Evolutionary conservation across 2,888 invertebrate genomes (phyloP).

Genomic region (Meteorus cinctellus): DNA sequence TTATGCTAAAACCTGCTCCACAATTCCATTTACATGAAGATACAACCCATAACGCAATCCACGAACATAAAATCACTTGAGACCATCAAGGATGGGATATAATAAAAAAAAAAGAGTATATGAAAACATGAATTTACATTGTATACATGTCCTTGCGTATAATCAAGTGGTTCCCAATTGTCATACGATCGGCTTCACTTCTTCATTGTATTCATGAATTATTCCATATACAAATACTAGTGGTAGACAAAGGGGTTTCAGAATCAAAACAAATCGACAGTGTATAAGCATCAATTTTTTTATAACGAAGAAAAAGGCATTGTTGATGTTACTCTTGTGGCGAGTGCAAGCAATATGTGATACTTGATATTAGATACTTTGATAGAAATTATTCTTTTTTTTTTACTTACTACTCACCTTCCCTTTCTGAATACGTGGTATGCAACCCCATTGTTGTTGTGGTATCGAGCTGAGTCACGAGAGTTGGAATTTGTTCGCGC

Average conservation of each 20-base stretch:
- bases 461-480: conserved; percentile 57
- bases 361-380: no score
- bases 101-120: not conserved
- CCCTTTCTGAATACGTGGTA: conserved; percentile 38
- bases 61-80: not conserved
- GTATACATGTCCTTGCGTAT: conserved; percentile 18
- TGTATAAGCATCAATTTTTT: conserved; percentile 23
- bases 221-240: not conserved
- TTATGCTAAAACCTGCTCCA: not conserved
- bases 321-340: no score
- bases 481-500: conserved; percentile 43
- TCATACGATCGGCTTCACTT: conserved; percentile 29
- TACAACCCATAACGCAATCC: not conserved
- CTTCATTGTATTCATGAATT: no score
- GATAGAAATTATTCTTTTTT: conserved; percentile 43
- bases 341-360: no score
- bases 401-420: conserved; percentile 7
- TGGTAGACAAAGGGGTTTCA: conserved; percentile 15
- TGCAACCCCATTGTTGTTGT: conserved; percentile 66
- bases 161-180: conserved; percentile 23
- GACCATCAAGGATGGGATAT: not conserved
- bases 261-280: conserved; percentile 13
- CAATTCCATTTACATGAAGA: not conserved
- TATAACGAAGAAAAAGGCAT: not conserved
- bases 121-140: not conserved